Conservation (phyloP, 2,113 vertebrate genomes). For the Emydocephalus ijimae region DNA sequence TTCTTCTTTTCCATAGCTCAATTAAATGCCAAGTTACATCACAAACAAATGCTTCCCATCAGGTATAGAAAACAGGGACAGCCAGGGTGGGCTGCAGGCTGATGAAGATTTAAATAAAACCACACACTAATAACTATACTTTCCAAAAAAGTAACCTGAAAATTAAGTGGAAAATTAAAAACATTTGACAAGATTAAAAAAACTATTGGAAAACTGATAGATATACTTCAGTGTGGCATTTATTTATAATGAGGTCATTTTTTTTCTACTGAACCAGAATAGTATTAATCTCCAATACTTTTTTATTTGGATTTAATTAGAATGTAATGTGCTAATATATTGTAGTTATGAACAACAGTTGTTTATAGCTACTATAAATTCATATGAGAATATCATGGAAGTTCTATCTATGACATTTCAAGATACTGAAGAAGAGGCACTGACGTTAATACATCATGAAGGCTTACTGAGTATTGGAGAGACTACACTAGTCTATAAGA, state of each 20-base stretch:
- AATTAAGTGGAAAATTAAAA: neutral
- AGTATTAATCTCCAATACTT: neutral
- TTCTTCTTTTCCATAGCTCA: neutral
- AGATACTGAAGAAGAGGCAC: neutral
- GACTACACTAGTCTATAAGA: neutral
- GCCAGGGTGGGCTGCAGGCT: neutral
- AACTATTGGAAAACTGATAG: neutral
- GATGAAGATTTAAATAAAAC: neutral
- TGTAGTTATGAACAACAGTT: neutral
- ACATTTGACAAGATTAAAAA: neutral
- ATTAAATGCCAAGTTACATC: neutral
- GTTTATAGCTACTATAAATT: neutral
- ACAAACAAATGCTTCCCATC: neutral
- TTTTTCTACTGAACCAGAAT: neutral
- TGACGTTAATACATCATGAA: neutral
- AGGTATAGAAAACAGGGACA: neutral
- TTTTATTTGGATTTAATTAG: neutral
- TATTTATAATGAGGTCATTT: neutral
- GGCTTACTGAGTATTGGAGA: neutral
- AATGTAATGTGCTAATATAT: neutral
- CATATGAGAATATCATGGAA: neutral
- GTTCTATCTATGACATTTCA: neutral
- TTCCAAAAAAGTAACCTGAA: neutral
- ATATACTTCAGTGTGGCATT: neutral
- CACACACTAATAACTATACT: neutral